A percentile compares a stretch with the other conserved stretches of the same genome.
Conservation (phyloP, 2,888 invertebrate species). For the Merodon equestris region DNA sequence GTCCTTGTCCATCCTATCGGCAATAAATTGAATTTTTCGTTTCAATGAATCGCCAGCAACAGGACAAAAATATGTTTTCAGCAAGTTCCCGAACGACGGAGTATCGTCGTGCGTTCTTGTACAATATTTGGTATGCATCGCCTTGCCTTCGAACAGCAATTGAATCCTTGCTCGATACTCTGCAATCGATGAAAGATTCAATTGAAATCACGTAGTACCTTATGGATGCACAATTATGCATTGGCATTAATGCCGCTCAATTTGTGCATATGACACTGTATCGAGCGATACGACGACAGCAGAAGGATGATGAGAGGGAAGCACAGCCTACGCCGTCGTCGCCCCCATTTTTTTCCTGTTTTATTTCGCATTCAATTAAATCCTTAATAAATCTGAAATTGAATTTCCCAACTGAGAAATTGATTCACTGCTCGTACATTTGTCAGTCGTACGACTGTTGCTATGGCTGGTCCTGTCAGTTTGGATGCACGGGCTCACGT, state of each 20-base stretch:
- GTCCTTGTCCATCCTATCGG: conserved; percentile 39
- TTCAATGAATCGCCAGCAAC: conserved; percentile 52
- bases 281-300: conserved; percentile 15
- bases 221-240: conserved; percentile 68
- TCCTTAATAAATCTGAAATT: conserved; percentile 69
- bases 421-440: too few species aligned
- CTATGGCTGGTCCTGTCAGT: too few species aligned
- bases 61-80: conserved; percentile 63
- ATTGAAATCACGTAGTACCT: conserved; percentile 59
- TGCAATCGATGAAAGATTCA: conserved; percentile 63
- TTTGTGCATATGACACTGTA: conserved; percentile 56
- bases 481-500: too few species aligned
- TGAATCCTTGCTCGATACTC: conserved; percentile 60
- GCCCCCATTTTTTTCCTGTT: conserved; percentile 10
- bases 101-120: too few species aligned
- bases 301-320: not conserved
- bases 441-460: too few species aligned
- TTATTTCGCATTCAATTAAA: conserved; percentile 63
- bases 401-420: conserved; percentile 39
- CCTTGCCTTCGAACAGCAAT: conserved; percentile 57
- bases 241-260: conserved; percentile 62
- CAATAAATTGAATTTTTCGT: conserved; percentile 68
- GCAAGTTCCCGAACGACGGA: too few species aligned
- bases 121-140: conserved; percentile 34
- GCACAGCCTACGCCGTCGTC: conserved; percentile 31